Evolutionary conservation across 2,797 vertebrate species (phyloP).

Genomic region (Notoglanidium macrostoma): DNA sequence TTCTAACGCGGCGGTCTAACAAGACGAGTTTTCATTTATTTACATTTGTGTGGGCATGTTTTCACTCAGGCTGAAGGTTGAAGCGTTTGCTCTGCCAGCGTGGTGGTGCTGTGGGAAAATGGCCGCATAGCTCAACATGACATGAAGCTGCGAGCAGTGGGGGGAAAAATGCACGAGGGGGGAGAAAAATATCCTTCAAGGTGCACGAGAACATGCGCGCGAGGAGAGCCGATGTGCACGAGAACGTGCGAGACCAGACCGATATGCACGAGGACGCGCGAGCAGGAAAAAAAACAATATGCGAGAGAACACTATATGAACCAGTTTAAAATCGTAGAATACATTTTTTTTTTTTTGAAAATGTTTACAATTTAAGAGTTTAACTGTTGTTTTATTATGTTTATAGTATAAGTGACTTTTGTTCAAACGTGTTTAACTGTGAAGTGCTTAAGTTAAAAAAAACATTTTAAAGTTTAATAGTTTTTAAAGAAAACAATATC

Average conservation of each 20-base stretch:
- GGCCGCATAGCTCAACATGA: constrained; percentile 71
- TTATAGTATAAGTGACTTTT: too few relatives aligned
- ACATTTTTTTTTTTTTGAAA: too few relatives aligned
- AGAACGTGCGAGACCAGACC: background rate
- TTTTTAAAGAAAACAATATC: too few relatives aligned
- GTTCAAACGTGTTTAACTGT: too few relatives aligned
- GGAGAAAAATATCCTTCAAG: background rate
- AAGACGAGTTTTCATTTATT: too few relatives aligned
- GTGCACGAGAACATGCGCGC: background rate
- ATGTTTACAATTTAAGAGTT: too few relatives aligned
- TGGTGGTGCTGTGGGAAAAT: constrained; percentile 80
- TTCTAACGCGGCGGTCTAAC: too few relatives aligned
- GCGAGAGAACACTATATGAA: background rate
- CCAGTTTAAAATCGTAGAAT: too few relatives aligned
- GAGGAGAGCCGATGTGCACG: background rate
- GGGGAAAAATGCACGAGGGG: background rate
- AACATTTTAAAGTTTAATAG: too few relatives aligned
- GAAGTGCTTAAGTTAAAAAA: too few relatives aligned
- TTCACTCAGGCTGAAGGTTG: background rate
- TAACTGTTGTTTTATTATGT: too few relatives aligned
- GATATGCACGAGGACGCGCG: background rate
- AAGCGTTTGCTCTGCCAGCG: constrained; percentile 12
- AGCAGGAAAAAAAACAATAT: too few relatives aligned
- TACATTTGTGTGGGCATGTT: background rate
- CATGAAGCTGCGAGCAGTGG: constrained; percentile 4